These are phyloP conservation scores for Mactra quadrangularis DNA, from an alignment of 1,140 invertebrate species.

Conservation along the genomic window DNA sequence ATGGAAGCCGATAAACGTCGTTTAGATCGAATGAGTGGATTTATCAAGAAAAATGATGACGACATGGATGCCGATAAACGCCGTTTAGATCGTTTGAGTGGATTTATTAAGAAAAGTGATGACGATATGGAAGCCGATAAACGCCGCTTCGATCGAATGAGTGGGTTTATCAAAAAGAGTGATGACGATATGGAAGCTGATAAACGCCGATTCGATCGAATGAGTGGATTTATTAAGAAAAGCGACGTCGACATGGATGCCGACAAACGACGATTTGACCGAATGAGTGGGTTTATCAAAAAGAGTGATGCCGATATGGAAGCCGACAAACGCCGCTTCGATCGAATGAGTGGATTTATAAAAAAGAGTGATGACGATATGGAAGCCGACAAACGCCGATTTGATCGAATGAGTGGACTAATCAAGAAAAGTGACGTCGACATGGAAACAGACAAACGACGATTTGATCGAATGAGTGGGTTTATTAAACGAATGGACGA, in stretches of 20 bases:
- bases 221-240: slow-evolving; percentile 7
- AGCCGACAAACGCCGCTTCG: neutral
- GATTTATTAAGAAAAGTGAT: slow-evolving; percentile 39
- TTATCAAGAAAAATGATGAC: slow-evolving; percentile 52
- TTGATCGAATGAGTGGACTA: slow-evolving; percentile 5
- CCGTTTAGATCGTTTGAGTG: slow-evolving; percentile 22
- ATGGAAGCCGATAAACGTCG: neutral
- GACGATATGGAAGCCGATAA: neutral
- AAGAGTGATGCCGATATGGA: slow-evolving; percentile 18
- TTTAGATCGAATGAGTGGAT: neutral
- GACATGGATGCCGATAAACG: slow-evolving; percentile 8
- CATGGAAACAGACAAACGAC: neutral
- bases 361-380: neutral
- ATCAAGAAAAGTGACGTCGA: slow-evolving; percentile 11
- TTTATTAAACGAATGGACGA: slow-evolving; percentile 22
- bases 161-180: slow-evolving; percentile 36
- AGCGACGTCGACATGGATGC: neutral
- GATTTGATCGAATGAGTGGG: slow-evolving; percentile 17
- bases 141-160: slow-evolving; percentile 8
- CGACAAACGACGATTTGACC: slow-evolving; percentile 7
- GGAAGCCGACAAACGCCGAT: neutral
- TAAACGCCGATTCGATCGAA: neutral
- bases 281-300: slow-evolving; percentile 29
- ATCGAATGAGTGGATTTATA: slow-evolving; percentile 3
- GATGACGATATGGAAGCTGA: neutral